These are phyloP conservation scores for Acrobasis suavella DNA, from an alignment of 2,888 invertebrate genomes.

Conservation along the genomic window DNA sequence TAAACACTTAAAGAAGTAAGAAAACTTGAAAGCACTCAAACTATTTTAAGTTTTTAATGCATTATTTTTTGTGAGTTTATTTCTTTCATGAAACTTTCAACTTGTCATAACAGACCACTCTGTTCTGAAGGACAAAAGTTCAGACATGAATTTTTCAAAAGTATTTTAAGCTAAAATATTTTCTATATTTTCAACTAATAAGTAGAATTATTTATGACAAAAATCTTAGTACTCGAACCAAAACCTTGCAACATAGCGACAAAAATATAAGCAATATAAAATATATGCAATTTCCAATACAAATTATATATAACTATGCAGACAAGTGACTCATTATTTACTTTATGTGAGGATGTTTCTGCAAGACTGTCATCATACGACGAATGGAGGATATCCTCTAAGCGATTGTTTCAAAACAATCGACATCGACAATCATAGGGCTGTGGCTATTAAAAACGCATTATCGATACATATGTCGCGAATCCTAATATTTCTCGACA, in stretches of 20 bases:
- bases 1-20: not conserved
- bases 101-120: not conserved
- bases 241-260: too few relatives aligned
- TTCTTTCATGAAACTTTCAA: not conserved
- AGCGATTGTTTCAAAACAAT: slow-evolving; percentile 9
- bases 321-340: not conserved
- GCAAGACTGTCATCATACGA: slow-evolving; percentile 8
- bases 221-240: too few relatives aligned
- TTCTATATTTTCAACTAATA: too few relatives aligned
- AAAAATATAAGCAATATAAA: too few relatives aligned
- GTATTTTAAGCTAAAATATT: too few relatives aligned
- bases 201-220: too few relatives aligned
- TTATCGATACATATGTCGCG: slow-evolving; percentile 44
- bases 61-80: not conserved
- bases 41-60: not conserved
- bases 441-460: slow-evolving; percentile 52
- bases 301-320: not conserved
- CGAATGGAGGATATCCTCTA: slow-evolving; percentile 15
- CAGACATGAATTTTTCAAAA: not conserved
- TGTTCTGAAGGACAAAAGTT: not conserved
- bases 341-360: slow-evolving; percentile 7
- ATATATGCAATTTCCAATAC: not conserved
- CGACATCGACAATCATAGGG: slow-evolving; percentile 20
- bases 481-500: slow-evolving; percentile 49
- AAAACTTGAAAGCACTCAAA: not conserved